Conservation (phyloP, 2,888 invertebrate species). For the Galerucella calmariensis region DNA sequence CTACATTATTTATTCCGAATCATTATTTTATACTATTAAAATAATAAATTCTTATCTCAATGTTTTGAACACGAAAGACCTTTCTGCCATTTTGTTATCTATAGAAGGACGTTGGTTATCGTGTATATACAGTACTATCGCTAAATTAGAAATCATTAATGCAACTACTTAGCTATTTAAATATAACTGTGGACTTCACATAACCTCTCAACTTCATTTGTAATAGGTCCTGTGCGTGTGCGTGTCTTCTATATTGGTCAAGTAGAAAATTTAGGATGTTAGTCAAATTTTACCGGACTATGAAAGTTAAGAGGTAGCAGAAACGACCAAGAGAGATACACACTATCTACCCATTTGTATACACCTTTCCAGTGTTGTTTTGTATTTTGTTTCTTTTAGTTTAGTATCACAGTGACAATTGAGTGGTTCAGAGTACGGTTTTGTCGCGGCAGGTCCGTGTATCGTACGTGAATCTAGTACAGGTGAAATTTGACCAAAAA, state of each 20-base stretch:
- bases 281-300: slow-evolving; percentile 2
- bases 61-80: too few relatives aligned
- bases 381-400: slow-evolving; percentile 31
- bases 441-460: slow-evolving; percentile 22
- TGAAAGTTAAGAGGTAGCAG: slow-evolving; percentile 26
- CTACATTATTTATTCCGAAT: too few relatives aligned
- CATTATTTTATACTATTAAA: too few relatives aligned
- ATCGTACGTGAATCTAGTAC: slow-evolving; percentile 31
- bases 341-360: slow-evolving; percentile 31
- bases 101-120: too few relatives aligned
- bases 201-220: neutral
- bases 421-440: neutral
- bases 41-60: too few relatives aligned
- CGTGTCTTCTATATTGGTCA: neutral
- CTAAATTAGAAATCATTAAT: too few relatives aligned
- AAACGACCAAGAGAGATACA: slow-evolving; percentile 23
- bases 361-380: slow-evolving; percentile 33
- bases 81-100: too few relatives aligned
- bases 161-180: too few relatives aligned
- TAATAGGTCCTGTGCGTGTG: too few relatives aligned
- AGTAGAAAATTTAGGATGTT: neutral
- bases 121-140: too few relatives aligned
- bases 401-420: slow-evolving; percentile 29
- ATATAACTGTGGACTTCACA: neutral
- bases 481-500: slow-evolving; percentile 33